A percentile compares a stretch with the other conserved stretches of the same genome.
Conservation (phyloP, 2,888 invertebrate species). For the Epiblema foenella region DNA sequence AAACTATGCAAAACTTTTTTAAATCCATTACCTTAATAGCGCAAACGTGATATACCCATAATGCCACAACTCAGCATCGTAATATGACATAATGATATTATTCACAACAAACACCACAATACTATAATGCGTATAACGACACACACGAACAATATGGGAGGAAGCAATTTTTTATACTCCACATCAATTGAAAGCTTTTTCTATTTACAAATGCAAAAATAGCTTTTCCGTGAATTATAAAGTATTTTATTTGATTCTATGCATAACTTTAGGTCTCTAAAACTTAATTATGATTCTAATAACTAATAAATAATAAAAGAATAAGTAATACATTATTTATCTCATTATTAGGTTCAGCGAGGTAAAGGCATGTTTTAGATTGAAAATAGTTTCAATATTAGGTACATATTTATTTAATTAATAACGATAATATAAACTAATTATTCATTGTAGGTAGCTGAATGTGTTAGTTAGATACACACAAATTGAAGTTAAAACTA, state of each 20-base stretch:
- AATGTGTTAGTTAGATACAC: background rate
- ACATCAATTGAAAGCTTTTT: background rate
- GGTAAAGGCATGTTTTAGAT: too few relatives aligned
- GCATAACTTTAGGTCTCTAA: background rate
- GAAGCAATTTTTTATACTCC: background rate
- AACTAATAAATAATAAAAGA: too few relatives aligned
- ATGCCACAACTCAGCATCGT: slow-evolving; percentile 5
- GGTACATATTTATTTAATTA: too few relatives aligned
- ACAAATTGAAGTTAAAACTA: too few relatives aligned
- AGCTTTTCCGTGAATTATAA: background rate
- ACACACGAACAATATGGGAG: background rate
- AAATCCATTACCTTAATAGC: background rate
- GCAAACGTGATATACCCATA: slow-evolving; percentile 19
- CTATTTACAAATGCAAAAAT: background rate
- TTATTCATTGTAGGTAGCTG: background rate
- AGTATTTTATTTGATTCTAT: background rate
- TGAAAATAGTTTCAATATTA: too few relatives aligned
- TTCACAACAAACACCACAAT: background rate
- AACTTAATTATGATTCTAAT: background rate
- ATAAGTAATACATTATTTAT: too few relatives aligned
- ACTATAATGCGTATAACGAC: background rate
- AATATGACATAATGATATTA: slow-evolving; percentile 11
- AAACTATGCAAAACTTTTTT: slow-evolving; percentile 5
- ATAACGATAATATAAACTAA: background rate
- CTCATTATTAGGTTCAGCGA: too few relatives aligned